These are phyloP conservation scores for Esox masquinongy DNA, from an alignment of 2,797 vertebrate species.

Conservation along the genomic window DNA sequence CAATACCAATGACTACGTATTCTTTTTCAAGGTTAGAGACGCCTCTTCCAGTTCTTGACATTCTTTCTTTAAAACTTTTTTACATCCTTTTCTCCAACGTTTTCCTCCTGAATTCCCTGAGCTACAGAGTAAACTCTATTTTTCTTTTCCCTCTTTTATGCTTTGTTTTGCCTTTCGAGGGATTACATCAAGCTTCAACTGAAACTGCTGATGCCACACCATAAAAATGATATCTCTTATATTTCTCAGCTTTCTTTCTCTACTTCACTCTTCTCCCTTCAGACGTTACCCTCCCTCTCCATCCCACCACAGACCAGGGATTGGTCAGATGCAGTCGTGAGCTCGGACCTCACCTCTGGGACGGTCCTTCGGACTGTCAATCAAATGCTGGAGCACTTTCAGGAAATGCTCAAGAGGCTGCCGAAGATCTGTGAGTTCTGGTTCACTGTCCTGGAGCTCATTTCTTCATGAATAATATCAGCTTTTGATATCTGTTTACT, in stretches of 20 bases:
- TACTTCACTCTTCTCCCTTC: conserved; percentile 6
- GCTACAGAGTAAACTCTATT: neutral
- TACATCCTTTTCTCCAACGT: neutral
- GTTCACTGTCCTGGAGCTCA: neutral
- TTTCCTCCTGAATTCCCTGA: neutral
- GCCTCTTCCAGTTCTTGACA: neutral
- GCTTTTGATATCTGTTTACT: neutral
- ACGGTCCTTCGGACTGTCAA: conserved; percentile 55
- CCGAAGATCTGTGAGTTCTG: conserved; percentile 61
- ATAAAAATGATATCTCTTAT: neutral
- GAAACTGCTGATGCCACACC: neutral
- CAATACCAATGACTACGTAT: conserved; percentile 57
- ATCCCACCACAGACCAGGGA: conserved; percentile 43
- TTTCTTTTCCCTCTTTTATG: neutral
- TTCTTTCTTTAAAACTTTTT: neutral
- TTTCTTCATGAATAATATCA: neutral
- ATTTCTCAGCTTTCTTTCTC: neutral
- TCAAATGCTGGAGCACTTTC: conserved; percentile 55
- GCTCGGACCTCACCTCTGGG: conserved; percentile 60
- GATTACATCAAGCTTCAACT: neutral
- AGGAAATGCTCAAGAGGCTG: conserved; percentile 63
- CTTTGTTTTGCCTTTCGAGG: too few relatives aligned
- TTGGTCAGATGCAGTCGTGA: conserved; percentile 60
- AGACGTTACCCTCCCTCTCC: conserved; percentile 60
- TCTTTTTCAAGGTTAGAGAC: conserved; percentile 66